Percentiles rank a stretch among this genome's conserved stretches.
Conservation (phyloP, 2,113 vertebrate species). For the Pyrgilauda ruficollis region DNA sequence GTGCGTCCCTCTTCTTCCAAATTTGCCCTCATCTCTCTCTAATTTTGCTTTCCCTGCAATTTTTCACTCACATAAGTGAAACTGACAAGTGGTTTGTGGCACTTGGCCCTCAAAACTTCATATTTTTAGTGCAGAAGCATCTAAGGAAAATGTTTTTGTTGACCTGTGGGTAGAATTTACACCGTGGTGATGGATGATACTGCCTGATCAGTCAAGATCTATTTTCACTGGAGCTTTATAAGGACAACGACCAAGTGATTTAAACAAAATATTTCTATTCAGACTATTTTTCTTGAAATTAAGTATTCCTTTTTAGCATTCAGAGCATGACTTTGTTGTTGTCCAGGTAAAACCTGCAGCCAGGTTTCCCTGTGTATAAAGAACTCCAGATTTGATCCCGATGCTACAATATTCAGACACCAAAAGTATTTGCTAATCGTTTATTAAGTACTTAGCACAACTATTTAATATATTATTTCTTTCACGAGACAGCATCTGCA, state of each 20-base stretch:
- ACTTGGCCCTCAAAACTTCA: rapidly evolving
- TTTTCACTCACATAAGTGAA: not conserved
- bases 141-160: not conserved
- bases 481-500: not conserved
- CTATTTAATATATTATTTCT: not conserved
- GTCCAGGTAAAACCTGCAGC: not conserved
- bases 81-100: not conserved
- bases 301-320: not conserved
- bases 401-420: not conserved
- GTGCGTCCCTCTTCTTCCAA: not conserved
- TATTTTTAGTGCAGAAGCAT: not conserved
- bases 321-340: rapidly evolving
- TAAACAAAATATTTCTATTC: not conserved
- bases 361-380: not conserved
- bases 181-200: rapidly evolving
- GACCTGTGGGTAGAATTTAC: not conserved
- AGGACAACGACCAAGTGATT: not conserved
- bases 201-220: too few species aligned
- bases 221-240: not conserved
- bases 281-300: not conserved
- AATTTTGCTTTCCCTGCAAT: not conserved
- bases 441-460: not conserved
- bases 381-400: not conserved
- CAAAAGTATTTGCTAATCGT: not conserved
- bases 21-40: not conserved